Conservation (phyloP, 2,888 invertebrate species). For the Muschampia plurimacula region DNA sequence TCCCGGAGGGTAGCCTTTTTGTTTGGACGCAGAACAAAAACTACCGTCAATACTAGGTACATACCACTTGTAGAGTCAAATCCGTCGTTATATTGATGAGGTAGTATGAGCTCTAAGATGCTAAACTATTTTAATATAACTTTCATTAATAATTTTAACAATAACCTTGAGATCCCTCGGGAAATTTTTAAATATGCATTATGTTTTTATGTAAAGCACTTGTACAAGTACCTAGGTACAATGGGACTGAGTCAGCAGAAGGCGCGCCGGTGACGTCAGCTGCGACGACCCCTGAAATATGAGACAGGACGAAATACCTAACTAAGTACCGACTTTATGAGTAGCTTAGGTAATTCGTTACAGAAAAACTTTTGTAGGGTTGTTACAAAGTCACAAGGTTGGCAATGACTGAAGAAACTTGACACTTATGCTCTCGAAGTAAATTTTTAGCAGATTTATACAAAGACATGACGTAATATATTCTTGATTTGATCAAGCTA, state of each 20-base stretch:
- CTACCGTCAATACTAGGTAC: no score
- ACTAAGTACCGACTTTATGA: neutral
- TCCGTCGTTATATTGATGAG: no score
- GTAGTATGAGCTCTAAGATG: no score
- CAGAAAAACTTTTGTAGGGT: neutral
- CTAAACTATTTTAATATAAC: no score
- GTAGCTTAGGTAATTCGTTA: neutral
- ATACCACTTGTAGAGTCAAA: no score
- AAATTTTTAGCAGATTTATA: no score
- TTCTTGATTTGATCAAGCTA: no score
- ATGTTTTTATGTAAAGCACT: neutral
- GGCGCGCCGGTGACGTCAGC: constrained; percentile 30
- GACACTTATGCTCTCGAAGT: neutral
- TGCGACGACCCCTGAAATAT: constrained; percentile 27
- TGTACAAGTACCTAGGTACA: neutral
- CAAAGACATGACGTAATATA: no score
- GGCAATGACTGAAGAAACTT: neutral
- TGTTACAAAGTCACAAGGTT: neutral
- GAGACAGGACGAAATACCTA: constrained; percentile 17
- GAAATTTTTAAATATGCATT: neutral
- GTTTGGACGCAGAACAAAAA: no score
- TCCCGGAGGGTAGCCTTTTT: no score
- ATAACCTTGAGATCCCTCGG: neutral
- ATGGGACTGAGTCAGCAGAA: constrained; percentile 12
- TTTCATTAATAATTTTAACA: no score